Evolutionary conservation across 2,113 vertebrate genomes (phyloP).

Genomic region (Zeus faber): DNA sequence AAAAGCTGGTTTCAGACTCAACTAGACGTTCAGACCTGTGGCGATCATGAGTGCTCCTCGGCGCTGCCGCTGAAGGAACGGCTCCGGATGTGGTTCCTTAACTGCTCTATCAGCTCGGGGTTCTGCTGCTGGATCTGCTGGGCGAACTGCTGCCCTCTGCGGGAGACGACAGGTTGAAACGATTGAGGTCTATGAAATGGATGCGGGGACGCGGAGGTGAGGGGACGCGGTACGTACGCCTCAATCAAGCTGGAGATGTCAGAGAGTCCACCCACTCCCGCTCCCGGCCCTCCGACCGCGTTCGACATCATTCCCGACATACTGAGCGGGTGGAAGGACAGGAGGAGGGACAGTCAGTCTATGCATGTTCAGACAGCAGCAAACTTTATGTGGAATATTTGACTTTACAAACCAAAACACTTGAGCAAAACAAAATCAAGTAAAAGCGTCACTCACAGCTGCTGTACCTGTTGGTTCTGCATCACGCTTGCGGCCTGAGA

Average conservation of each 20-base stretch:
- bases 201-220: not conserved
- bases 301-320: slow-evolving; percentile 99
- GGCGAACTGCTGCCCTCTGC: slow-evolving; percentile 95
- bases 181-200: not conserved
- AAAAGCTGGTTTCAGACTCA: too few species aligned
- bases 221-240: too few species aligned
- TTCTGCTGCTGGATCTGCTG: slow-evolving; percentile 99
- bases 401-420: not conserved
- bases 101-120: slow-evolving; percentile 94
- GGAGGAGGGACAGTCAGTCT: slow-evolving; percentile 22
- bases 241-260: slow-evolving; percentile 97
- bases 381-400: slow-evolving; percentile 10
- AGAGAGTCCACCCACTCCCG: slow-evolving; percentile 90
- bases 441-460: slow-evolving; percentile 83
- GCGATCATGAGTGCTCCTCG: slow-evolving; percentile 94
- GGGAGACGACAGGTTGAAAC: slow-evolving; percentile 41
- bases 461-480: slow-evolving; percentile 98
- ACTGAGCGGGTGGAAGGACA: slow-evolving; percentile 61
- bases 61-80: slow-evolving; percentile 92
- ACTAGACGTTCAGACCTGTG: too few species aligned
- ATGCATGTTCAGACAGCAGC: not conserved
- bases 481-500: slow-evolving; percentile 94
- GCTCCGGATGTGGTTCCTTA: slow-evolving; percentile 95
- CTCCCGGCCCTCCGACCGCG: slow-evolving; percentile 89
- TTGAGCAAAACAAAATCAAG: not conserved